These are phyloP conservation scores for Acrobasis repandana DNA, from an alignment of 2,888 invertebrate genomes.

Conservation along the genomic window DNA sequence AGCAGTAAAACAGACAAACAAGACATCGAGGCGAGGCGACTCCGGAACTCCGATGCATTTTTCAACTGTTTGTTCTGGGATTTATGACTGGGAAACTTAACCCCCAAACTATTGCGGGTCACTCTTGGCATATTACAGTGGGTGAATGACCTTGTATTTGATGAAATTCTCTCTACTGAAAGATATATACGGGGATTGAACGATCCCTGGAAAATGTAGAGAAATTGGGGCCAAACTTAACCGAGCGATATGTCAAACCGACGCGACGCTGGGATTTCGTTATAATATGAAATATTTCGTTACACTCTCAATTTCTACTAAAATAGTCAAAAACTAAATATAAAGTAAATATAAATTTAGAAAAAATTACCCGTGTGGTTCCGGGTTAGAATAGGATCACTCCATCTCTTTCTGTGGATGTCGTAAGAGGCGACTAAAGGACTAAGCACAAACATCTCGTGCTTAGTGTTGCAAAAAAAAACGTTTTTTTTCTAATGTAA, in stretches of 20 bases:
- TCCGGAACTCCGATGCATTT: conserved; percentile 25
- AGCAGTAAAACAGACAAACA: not conserved
- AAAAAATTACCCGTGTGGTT: too few species aligned
- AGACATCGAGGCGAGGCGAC: not conserved
- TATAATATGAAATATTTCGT: not conserved
- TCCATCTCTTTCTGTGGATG: too few species aligned
- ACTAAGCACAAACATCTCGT: too few species aligned
- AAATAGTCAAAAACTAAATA: not conserved
- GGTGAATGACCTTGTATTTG: conserved; percentile 19
- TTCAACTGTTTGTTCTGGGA: conserved; percentile 26
- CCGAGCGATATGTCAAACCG: conserved; percentile 3
- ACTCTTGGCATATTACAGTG: conserved; percentile 45
- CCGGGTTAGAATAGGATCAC: too few species aligned
- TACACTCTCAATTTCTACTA: not conserved
- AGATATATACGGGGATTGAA: not conserved
- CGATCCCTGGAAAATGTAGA: not conserved
- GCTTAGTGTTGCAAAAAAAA: too few species aligned
- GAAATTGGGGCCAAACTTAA: conserved; percentile 3
- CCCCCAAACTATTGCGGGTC: conserved; percentile 34
- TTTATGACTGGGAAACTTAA: conserved; percentile 28
- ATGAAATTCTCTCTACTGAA: conserved; percentile 1
- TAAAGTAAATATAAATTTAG: too few species aligned
- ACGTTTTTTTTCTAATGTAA: too few species aligned
- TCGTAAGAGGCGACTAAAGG: too few species aligned
- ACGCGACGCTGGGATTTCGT: not conserved